These are phyloP conservation scores for Octonoba sinensis DNA, from an alignment of 2,888 invertebrate genomes.

Conservation along the genomic window DNA sequence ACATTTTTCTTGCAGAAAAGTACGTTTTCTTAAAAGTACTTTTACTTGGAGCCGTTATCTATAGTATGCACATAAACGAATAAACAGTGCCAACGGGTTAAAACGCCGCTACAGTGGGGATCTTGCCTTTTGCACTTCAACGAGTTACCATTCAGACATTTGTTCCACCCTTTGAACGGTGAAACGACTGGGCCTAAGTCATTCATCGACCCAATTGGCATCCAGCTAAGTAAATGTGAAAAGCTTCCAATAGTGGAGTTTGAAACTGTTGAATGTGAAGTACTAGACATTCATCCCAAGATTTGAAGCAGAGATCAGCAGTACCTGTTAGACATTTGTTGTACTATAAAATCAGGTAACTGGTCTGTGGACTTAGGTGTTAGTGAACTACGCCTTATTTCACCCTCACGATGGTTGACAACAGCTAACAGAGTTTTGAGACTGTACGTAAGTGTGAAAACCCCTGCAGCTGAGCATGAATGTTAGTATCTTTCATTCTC, in stretches of 20 bases:
- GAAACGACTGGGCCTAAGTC: background rate
- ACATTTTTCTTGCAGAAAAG: too few relatives aligned
- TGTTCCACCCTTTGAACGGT: background rate
- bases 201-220: conserved; percentile 2
- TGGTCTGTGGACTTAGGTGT: background rate
- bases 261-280: background rate
- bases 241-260: background rate
- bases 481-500: conserved; percentile 4
- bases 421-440: conserved; percentile 1
- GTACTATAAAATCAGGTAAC: background rate
- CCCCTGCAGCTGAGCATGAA: background rate
- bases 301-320: conserved; percentile 8
- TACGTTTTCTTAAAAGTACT: too few relatives aligned
- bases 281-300: background rate
- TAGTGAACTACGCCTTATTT: background rate
- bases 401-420: background rate
- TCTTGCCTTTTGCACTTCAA: background rate
- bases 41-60: too few relatives aligned
- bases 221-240: conserved; percentile 4
- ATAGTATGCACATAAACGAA: too few relatives aligned
- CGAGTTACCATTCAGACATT: conserved; percentile 6
- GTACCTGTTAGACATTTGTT: background rate
- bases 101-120: background rate
- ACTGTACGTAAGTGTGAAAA: background rate
- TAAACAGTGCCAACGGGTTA: too few relatives aligned